These are phyloP conservation scores for Apodemia hepburni DNA, from an alignment of 2,888 invertebrate species.

Conservation along the genomic window DNA sequence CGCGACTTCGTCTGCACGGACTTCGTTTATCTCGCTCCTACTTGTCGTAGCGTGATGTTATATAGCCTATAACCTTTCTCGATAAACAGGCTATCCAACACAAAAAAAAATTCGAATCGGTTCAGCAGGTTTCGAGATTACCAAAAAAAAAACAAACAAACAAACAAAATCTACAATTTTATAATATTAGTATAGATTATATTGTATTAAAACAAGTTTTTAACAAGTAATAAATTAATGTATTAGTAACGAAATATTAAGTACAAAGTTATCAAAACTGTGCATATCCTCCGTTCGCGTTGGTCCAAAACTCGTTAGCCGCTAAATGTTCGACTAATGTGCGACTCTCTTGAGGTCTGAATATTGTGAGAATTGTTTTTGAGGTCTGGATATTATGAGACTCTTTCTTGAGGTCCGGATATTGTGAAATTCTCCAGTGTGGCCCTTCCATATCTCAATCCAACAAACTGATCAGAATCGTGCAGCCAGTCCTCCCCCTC, in stretches of 20 bases:
- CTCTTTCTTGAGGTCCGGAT: neutral
- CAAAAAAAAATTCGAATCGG: too few relatives aligned
- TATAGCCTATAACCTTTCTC: too few relatives aligned
- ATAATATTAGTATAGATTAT: too few relatives aligned
- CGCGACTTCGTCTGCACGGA: too few relatives aligned
- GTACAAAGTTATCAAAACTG: neutral
- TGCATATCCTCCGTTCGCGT: neutral
- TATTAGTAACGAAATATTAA: neutral
- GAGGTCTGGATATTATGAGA: neutral
- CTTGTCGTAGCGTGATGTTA: too few relatives aligned
- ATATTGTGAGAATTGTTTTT: neutral
- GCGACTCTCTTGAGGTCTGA: neutral
- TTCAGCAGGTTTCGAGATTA: too few relatives aligned
- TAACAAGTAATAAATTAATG: neutral
- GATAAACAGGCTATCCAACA: too few relatives aligned
- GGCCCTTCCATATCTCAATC: too few relatives aligned
- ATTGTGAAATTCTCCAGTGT: neutral
- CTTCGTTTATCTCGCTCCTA: too few relatives aligned
- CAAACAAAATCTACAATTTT: too few relatives aligned
- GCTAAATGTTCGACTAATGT: neutral
- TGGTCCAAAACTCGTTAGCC: neutral
- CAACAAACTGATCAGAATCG: conserved; percentile 65
- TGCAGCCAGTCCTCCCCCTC: conserved; percentile 85
- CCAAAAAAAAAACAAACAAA: too few relatives aligned
- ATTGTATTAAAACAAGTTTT: neutral